Base-by-base conservation (phyloP, 2,888 invertebrate genomes). In the Drosophila quinaria region DNA sequence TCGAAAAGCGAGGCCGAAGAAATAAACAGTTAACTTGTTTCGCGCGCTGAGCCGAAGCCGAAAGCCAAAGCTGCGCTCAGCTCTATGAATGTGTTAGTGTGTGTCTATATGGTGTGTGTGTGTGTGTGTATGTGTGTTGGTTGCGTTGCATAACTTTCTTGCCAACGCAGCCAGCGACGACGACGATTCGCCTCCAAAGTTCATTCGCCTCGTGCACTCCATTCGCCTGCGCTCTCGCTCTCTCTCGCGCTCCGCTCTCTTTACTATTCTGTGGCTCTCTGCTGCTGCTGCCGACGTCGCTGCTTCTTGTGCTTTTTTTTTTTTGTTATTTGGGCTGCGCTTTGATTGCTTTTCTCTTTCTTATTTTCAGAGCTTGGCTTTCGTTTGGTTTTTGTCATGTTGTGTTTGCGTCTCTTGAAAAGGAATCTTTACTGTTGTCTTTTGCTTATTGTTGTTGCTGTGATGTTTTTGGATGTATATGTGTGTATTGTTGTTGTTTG, bases 151-250 rank as follows among this genome's bases (percentile, higher is more conserved):
- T 91, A 91, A 91, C 91, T 91, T 90, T 91, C 91, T 80, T 89
- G 90, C 80, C 83, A 76, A 73, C 77, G 74, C 81, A 74, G 82
- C 49, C 78, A 82, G 73, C 83, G 73, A 22, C 25, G 25, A 25
- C 25, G 25, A 69, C 71, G 73, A 70, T 71, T 80, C 77, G 81
- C 83, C 75, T 59, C 80, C 80, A 83, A 89, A 90, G 91, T 91
- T 91, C 91, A 91, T 91, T 91, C 91, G 91, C 91, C 91, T 91
- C 89, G 90, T 91, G 91, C 91, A 91, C 91, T 91, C 89, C 87
- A 91, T 90, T 91, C 90, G 75, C 49, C 67, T 51, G 66, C 56
- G 51, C 65, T 46, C 47, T 39, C 47, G 41, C 25, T 47, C 39
- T 60, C 33, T 46, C 44, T 33, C 51, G 44, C 60, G 55, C 55